A percentile compares a stretch with the other conserved stretches of the same genome.
phyloP scores from a whole-genome alignment of 2,888 invertebrate species.

The Ceraclea dissimilis region DNA sequence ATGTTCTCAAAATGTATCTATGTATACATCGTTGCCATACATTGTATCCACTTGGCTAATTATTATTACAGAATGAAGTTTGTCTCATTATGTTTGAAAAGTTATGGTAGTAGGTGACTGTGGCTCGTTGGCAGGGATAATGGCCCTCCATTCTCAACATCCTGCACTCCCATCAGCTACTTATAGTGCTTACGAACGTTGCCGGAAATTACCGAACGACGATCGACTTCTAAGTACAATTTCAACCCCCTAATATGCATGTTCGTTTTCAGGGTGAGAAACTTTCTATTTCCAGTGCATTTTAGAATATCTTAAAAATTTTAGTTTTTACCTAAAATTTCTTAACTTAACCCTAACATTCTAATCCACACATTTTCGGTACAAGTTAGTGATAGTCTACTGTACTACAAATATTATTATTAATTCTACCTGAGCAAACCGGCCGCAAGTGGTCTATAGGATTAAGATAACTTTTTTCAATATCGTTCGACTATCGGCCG shows the following conservation, averaged over 20 bases:
- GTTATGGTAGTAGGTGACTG: constrained; percentile 3
- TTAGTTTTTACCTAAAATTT: no score
- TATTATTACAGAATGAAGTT: neutral
- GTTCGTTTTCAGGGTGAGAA: constrained; percentile 8
- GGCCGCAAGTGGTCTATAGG: no score
- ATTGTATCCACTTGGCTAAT: no score
- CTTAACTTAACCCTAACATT: no score
- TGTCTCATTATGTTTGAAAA: neutral
- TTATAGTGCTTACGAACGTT: constrained; percentile 3
- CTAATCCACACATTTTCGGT: no score
- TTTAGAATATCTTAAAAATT: neutral
- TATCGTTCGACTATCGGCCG: no score
- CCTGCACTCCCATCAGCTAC: constrained; percentile 19
- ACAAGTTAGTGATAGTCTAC: no score
- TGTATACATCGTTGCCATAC: no score
- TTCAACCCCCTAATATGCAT: constrained; percentile 10
- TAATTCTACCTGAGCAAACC: no score
- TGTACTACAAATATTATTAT: no score
- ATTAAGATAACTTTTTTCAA: no score
- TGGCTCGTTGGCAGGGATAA: constrained; percentile 17
- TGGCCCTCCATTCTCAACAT: constrained; percentile 24
- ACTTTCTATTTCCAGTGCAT: constrained; percentile 5
- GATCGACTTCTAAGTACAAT: constrained; percentile 15
- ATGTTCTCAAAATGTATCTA: no score
- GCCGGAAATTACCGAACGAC: constrained; percentile 8